Percentiles rank a stretch among this genome's conserved stretches.
phyloP scores from a whole-genome alignment of 1,140 invertebrate species.

The Megathymus violae region DNA sequence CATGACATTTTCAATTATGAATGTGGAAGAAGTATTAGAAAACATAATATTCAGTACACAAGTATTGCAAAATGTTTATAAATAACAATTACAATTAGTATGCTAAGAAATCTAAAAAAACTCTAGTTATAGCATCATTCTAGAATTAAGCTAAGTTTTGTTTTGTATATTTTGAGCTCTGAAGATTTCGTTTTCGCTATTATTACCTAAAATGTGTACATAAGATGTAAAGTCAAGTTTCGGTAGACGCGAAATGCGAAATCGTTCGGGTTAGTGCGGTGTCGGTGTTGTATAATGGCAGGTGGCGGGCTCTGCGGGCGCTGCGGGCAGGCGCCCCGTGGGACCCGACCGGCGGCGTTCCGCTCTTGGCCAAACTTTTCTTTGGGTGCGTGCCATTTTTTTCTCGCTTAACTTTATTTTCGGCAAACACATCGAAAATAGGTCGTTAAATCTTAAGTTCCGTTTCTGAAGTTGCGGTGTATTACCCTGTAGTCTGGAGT shows the following conservation, averaged over 20 bases:
- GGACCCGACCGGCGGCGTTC: conserved; percentile 44
- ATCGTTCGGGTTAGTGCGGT: conserved; percentile 30
- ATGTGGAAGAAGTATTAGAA: too few relatives aligned
- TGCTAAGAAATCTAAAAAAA: too few relatives aligned
- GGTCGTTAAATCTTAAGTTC: conserved; percentile 31
- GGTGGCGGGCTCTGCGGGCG: conserved; percentile 42
- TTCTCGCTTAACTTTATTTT: conserved; percentile 60
- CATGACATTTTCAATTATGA: too few relatives aligned
- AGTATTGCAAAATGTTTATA: too few relatives aligned
- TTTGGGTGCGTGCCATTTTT: conserved; percentile 69
- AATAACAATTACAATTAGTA: too few relatives aligned
- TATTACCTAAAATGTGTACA: conserved; percentile 4
- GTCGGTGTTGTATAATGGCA: conserved; percentile 41
- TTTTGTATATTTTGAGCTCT: too few relatives aligned
- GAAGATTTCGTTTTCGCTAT: background rate
- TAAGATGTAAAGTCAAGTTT: conserved; percentile 19
- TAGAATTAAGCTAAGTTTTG: too few relatives aligned
- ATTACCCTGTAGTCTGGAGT: background rate
- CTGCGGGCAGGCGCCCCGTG: conserved; percentile 42
- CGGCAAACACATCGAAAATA: conserved; percentile 45
- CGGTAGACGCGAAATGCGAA: conserved; percentile 23
- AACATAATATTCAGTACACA: too few relatives aligned
- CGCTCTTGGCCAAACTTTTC: conserved; percentile 38
- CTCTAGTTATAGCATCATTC: too few relatives aligned
- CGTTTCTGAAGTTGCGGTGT: background rate